Conservation (phyloP, 2,797 vertebrate species). For the Merluccius polli region DNA sequence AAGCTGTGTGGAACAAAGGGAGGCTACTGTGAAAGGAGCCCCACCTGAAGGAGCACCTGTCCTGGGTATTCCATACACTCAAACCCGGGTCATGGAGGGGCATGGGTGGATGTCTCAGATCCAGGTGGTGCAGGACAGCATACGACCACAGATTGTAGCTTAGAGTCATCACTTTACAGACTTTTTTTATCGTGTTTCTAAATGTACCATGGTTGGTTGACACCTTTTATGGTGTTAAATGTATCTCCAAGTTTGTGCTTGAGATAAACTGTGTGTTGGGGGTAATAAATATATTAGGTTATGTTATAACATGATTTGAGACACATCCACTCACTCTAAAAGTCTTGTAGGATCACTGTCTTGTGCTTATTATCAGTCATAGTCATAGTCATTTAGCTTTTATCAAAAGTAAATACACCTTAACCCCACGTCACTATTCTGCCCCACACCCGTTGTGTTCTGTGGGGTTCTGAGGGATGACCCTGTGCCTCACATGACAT, state of each 20-base stretch:
- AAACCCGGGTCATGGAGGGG: constrained; percentile 18
- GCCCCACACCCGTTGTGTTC: background rate
- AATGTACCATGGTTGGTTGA: background rate
- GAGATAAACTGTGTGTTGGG: background rate
- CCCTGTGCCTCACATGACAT: background rate
- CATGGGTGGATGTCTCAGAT: constrained; percentile 5
- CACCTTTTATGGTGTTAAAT: background rate
- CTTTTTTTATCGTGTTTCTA: background rate
- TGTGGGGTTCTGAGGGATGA: background rate
- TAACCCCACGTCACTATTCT: background rate
- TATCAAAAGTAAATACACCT: background rate
- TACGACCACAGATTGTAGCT: background rate
- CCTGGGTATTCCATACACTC: constrained; percentile 27
- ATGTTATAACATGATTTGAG: background rate
- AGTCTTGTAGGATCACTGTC: background rate
- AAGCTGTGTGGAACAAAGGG: constrained; percentile 42
- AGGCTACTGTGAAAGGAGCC: constrained; percentile 28
- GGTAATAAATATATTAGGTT: background rate
- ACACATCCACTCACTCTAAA: background rate
- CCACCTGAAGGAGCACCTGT: constrained; percentile 58
- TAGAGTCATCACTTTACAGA: background rate
- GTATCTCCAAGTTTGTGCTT: background rate
- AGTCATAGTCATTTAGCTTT: background rate
- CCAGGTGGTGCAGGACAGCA: background rate
- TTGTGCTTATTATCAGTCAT: too few species aligned